Base-by-base conservation (phyloP, 92 coral and sea anemone species). In the Epizoanthus stellaris region DNA sequence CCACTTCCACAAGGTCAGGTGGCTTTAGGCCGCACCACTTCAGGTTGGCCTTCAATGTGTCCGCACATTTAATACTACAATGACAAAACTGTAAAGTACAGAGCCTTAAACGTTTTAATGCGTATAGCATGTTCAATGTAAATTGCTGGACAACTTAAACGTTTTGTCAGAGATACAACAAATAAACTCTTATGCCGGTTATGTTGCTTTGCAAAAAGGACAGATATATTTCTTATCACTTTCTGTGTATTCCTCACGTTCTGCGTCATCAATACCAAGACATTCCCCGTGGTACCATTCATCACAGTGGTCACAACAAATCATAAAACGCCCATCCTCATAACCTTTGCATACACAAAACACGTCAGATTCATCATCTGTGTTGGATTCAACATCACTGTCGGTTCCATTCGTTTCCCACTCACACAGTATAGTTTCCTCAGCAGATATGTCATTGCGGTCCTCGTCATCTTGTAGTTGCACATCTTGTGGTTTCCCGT, bases 231-330 rank as follows among this genome's bases (percentile, higher is more conserved):
- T 57, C 67, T 66, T 43, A 14, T 91, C 89, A 45, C 85, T 80
- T 67, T 83, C 70, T 19, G 17, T 71, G 80, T 84, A 87, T 39
- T 66, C 85, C 62, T 87, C 86, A 7, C 40, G 30, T 67, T 84
- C 94, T 54, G 74, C 53, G 39, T 87, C 85, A 19, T 80, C 67
- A 36, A 91, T 69, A 64, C 53, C 69, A 14, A 87, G 40, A 82
- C 94, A 91, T 36, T 87, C 91, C 38, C 86, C 94, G 81, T 85
- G 87, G 66, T 36, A 88, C 90, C 94, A 88, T 76, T 91, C 90
- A 56, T 88, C 88, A 67, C 94, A 91, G n/a, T 16, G 34, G 73
- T 88, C 90, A 83, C 94, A 88, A 59, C 94, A 91, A 34, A 88
- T 75, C 92, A 88, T 88, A 70, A 88, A 86, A 61, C 84, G 90